Evolutionary conservation across 2,113 vertebrate genomes (phyloP).

Genomic region (Pogona vitticeps): DNA sequence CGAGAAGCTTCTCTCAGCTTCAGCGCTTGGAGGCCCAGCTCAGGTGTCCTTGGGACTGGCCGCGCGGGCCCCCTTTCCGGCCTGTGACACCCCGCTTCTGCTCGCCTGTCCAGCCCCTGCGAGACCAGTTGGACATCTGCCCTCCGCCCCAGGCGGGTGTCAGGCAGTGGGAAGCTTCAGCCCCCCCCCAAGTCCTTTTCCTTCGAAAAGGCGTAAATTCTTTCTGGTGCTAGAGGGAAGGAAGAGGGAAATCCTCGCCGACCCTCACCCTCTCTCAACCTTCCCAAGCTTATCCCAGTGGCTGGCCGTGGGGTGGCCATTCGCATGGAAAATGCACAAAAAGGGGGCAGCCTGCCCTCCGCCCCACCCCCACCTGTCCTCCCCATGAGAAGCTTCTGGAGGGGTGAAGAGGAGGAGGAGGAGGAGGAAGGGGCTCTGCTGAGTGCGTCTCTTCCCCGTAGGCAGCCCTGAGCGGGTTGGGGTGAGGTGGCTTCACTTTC

Average conservation of each 20-base stretch:
- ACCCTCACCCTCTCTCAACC: conserved; percentile 48
- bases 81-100: background rate
- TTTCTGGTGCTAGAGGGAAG: conserved; percentile 67
- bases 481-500: background rate
- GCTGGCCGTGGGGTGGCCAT: no score
- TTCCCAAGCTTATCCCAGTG: conserved; percentile 15
- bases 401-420: no score
- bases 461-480: no score
- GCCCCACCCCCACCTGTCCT: background rate
- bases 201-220: conserved; percentile 45
- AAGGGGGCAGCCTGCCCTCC: background rate
- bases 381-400: fast-evolving
- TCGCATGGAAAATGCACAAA: background rate
- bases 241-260: conserved; percentile 41
- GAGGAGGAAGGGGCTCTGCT: background rate
- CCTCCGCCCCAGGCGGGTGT: background rate
- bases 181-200: conserved; percentile 34
- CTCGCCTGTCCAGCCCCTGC: background rate
- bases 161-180: conserved; percentile 13
- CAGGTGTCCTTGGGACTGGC: background rate
- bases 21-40: background rate
- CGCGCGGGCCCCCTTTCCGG: no score
- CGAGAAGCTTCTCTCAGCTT: background rate
- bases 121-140: fast-evolving
- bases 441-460: background rate